Conservation (phyloP, 2,797 vertebrate species). For the Anolis apletophallus region DNA sequence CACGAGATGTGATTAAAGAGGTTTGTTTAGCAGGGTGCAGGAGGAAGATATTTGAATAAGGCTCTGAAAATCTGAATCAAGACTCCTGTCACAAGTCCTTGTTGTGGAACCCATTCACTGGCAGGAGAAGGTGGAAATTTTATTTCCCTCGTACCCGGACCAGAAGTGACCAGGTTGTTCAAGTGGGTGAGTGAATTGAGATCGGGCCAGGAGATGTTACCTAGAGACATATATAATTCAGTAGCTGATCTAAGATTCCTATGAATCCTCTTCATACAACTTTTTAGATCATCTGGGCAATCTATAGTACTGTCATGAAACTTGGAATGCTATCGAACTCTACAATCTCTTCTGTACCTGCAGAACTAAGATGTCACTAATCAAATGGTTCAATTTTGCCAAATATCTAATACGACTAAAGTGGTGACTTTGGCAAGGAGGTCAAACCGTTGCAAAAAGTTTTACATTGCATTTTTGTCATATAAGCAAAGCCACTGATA, state of each 20-base stretch:
- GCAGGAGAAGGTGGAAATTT: no score
- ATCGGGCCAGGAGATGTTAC: no score
- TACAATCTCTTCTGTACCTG: not conserved
- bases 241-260: not conserved
- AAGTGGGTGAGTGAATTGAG: no score
- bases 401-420: not conserved
- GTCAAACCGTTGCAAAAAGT: constrained; percentile 1
- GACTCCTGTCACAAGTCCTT: no score
- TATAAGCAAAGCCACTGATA: not conserved
- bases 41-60: no score
- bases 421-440: not conserved
- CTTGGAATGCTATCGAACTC: not conserved
- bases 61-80: no score
- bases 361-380: not conserved
- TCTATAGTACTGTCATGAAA: not conserved
- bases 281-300: not conserved
- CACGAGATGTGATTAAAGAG: no score
- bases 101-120: no score
- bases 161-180: no score
- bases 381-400: not conserved
- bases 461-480: not conserved
- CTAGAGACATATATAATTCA: not conserved
- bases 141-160: no score
- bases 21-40: no score
- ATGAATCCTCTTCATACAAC: not conserved